A percentile compares a stretch with the other conserved stretches of the same genome.
phyloP scores from a whole-genome alignment of 2,113 vertebrate species.

The Coptodon rendalli region DNA sequence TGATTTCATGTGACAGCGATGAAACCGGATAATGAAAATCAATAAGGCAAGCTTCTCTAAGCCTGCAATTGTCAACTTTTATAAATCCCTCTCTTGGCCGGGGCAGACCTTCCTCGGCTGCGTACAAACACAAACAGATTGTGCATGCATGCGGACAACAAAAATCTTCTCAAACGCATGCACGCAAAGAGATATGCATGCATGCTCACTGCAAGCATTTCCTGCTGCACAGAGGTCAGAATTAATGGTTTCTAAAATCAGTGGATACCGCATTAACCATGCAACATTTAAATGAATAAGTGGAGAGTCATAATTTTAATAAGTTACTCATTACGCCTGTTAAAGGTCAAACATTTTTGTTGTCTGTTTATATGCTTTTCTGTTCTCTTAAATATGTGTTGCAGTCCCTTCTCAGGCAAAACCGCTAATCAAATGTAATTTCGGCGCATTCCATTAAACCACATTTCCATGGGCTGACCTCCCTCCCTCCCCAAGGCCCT shows the following conservation, averaged over 20 bases:
- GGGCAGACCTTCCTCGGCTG: not conserved
- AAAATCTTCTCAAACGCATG: not conserved
- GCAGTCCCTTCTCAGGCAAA: not conserved
- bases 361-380: not conserved
- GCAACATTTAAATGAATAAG: not conserved
- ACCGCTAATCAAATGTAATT: constrained; percentile 7
- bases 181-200: not conserved
- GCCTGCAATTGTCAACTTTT: constrained; percentile 47
- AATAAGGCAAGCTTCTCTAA: constrained; percentile 46
- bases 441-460: not conserved
- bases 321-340: not conserved
- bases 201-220: not conserved
- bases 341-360: not conserved
- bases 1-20: constrained; percentile 56
- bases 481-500: not conserved
- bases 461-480: not conserved
- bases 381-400: not conserved
- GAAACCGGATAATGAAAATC: constrained; percentile 61
- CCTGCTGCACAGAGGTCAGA: not conserved
- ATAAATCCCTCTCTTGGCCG: constrained; percentile 33
- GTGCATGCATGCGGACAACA: not conserved
- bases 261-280: not conserved
- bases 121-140: not conserved
- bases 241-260: not conserved
- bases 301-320: not conserved